Evolutionary conservation across 2,113 vertebrate species (phyloP).

Genomic region (Amia ocellicauda): DNA sequence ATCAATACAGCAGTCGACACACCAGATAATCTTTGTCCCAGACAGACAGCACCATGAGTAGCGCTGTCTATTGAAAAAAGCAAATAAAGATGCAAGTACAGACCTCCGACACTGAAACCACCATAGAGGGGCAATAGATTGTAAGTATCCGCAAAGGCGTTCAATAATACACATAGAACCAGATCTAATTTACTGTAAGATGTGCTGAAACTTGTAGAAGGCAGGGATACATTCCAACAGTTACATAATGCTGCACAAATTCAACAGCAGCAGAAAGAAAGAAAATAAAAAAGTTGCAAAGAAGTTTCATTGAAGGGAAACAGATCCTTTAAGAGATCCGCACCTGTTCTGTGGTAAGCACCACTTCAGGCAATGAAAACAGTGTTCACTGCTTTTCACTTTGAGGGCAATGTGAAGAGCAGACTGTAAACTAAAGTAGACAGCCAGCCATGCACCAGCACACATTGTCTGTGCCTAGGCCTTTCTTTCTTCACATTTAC

Average conservation of each 20-base stretch:
- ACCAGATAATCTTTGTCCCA: slow-evolving; percentile 39
- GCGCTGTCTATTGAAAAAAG: slow-evolving; percentile 18
- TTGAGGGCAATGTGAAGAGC: too few species aligned
- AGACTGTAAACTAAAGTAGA: too few species aligned
- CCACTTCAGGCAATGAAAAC: too few species aligned
- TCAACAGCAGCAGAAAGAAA: slow-evolving; percentile 14
- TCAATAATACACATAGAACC: too few species aligned
- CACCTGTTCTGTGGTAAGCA: slow-evolving; percentile 21
- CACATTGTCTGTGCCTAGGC: too few species aligned
- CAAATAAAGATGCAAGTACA: too few species aligned
- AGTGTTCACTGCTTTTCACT: too few species aligned
- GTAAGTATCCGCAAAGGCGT: too few species aligned
- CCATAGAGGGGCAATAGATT: too few species aligned
- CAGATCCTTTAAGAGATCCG: slow-evolving; percentile 8
- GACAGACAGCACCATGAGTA: slow-evolving; percentile 35
- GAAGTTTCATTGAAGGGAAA: slow-evolving; percentile 11
- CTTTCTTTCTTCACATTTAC: too few species aligned
- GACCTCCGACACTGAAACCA: too few species aligned
- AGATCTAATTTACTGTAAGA: slow-evolving; percentile 11
- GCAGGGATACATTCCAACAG: slow-evolving; percentile 35
- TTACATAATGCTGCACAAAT: slow-evolving; percentile 33
- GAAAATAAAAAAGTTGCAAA: slow-evolving; percentile 31
- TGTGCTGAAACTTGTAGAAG: slow-evolving; percentile 41
- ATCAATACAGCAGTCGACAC: slow-evolving; percentile 41
- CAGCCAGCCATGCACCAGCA: too few species aligned